These are phyloP conservation scores for Melanostigma gelatinosum DNA, from an alignment of 2,113 vertebrate genomes.

Conservation along the genomic window DNA sequence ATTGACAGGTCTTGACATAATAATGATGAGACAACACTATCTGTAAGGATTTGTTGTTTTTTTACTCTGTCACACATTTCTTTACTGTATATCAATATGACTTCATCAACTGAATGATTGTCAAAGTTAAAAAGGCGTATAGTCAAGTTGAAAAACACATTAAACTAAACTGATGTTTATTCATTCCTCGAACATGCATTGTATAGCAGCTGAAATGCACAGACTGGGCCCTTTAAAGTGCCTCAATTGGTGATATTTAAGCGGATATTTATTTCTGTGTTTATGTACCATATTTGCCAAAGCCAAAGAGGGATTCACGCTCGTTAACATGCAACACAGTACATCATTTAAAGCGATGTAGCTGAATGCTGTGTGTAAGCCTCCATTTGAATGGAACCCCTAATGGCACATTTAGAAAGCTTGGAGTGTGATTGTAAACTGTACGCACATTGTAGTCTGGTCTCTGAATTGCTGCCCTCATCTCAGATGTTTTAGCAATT, in stretches of 20 bases:
- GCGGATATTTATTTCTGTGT: not conserved
- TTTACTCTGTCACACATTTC: not conserved
- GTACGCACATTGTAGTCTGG: not conserved
- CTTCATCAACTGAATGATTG: not conserved
- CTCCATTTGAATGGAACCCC: not conserved
- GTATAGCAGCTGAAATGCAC: not conserved
- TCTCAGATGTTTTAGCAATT: not conserved
- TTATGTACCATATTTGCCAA: not conserved
- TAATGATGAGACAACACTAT: not conserved
- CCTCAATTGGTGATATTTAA: not conserved
- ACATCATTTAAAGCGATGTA: not conserved
- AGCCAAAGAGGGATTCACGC: not conserved
- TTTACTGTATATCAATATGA: not conserved
- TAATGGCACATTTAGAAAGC: slow-evolving; percentile 7
- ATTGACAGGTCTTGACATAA: slow-evolving; percentile 2
- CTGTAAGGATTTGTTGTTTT: not conserved
- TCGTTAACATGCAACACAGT: slow-evolving; percentile 2
- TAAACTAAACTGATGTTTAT: not conserved
- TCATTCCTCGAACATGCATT: not conserved
- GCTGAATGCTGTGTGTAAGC: not conserved
- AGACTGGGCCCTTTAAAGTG: not conserved
- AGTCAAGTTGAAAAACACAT: not conserved
- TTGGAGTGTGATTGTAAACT: not conserved
- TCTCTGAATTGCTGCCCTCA: not conserved
- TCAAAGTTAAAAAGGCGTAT: not conserved